phyloP scores from a whole-genome alignment of 2,888 invertebrate species.

The Habroteleia sp. region DNA sequence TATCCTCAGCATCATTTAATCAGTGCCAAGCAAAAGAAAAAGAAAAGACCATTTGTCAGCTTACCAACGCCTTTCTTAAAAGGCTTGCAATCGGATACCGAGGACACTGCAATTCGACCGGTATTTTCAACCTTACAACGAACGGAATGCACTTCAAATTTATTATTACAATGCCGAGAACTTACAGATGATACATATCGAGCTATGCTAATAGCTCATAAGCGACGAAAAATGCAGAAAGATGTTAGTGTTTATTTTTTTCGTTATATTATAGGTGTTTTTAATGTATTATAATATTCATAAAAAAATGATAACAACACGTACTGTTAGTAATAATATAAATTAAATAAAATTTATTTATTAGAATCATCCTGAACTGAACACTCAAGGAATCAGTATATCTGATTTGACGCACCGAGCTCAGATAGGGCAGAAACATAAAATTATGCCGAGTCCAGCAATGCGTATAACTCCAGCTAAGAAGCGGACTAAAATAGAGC shows the following conservation, averaged over 20 bases:
- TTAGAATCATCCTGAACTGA: constrained; percentile 88
- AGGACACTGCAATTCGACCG: constrained; percentile 76
- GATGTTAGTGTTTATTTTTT: constrained; percentile 82
- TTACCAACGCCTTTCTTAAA: constrained; percentile 71
- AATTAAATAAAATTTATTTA: constrained; percentile 58
- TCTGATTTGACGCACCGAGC: constrained; percentile 85
- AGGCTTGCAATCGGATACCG: constrained; percentile 72
- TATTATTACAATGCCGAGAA: constrained; percentile 80
- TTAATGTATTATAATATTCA: no score
- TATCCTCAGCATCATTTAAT: constrained; percentile 72
- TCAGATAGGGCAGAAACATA: constrained; percentile 81
- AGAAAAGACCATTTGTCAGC: constrained; percentile 68
- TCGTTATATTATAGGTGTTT: no score
- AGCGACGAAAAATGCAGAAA: constrained; percentile 86
- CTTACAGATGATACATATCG: constrained; percentile 86
- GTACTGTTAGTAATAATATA: no score
- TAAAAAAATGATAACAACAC: constrained; percentile 9
- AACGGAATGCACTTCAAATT: constrained; percentile 71
- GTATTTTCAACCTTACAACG: constrained; percentile 79
- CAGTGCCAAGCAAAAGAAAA: constrained; percentile 73
- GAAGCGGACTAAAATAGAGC: constrained; percentile 77
- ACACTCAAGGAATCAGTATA: constrained; percentile 88
- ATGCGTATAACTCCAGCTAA: constrained; percentile 81
- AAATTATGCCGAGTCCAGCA: constrained; percentile 82
- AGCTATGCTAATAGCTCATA: constrained; percentile 87